Base-by-base conservation (phyloP, 2,797 vertebrate genomes). In the Micrastur ruficollis region DNA sequence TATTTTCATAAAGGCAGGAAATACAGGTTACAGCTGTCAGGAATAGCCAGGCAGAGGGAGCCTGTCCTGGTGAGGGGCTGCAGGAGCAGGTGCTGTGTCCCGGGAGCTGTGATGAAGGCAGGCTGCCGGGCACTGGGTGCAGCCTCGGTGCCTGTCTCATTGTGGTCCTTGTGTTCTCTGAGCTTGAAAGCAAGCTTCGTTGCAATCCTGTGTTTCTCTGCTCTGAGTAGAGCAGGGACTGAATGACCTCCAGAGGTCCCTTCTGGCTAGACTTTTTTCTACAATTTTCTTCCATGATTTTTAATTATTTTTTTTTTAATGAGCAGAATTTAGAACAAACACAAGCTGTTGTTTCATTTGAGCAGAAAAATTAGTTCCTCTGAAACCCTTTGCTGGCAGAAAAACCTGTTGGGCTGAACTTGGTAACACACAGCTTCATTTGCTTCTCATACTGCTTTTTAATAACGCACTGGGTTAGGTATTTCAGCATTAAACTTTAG, bases 351-450 rank as follows among this genome's bases (percentile, higher is more conserved):
- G 31, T 81, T 76, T 90, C 46, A 72, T 66, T 89, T 84, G 55
- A 87, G 34, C 66, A 66, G 78, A 70, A 79, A 89, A 93, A 68
- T 20, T 6, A 89, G 47, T 82, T 94, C 78, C 38, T 67, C 74
- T 52, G 81, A 87, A 85, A 75, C 80, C 12, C 12, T 90, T 89
- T 88, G 50, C 83, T 94, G 81, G 19, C 72, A 81, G 76, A 82
- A 92, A 82, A 89, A 67, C 86, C 36, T 59, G 47, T 84, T 66
- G 67, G 78, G n/a, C 66, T 92, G 66, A 93, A 50, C 72, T 62
- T 6, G 1, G 27, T 81, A 81, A 38, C 71, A 83, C 20, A 49
- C 34, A 73, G 36, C 65, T 44, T 82, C 18, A 17, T 86, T 81
- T 83, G 42, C 68, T 90, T 83, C 68, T 85, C 32, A 3, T 7